These are phyloP conservation scores for Falcunculus frontatus DNA, from an alignment of 2,113 vertebrate genomes.

Conservation along the genomic window DNA sequence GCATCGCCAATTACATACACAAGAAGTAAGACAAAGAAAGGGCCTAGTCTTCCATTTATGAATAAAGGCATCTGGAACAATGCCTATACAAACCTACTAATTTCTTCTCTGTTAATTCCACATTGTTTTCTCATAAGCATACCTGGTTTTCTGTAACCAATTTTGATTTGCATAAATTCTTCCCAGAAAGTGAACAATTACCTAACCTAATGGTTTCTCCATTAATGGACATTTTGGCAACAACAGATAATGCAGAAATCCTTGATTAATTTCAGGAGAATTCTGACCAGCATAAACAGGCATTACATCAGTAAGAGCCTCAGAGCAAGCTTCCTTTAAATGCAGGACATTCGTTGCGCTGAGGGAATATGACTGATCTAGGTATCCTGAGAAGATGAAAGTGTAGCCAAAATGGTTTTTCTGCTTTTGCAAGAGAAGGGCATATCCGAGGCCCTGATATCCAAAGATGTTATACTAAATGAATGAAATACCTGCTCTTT, in stretches of 20 bases:
- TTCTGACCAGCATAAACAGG: not conserved
- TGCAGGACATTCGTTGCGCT: not conserved
- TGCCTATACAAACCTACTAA: not conserved
- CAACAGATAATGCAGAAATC: not conserved
- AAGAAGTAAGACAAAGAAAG: not conserved
- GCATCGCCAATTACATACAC: not conserved
- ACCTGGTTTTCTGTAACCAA: not conserved
- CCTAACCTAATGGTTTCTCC: not conserved
- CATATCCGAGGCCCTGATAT: not conserved
- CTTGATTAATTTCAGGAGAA: not conserved
- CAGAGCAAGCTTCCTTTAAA: not conserved
- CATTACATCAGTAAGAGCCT: not conserved
- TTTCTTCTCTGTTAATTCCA: not conserved
- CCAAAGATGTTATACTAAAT: not conserved
- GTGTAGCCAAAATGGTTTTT: not conserved
- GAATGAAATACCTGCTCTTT: not conserved
- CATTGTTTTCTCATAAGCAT: not conserved
- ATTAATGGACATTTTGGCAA: conserved; percentile 2
- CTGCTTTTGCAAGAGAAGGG: not conserved
- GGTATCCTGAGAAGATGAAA: not conserved
- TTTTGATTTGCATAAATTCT: not conserved
- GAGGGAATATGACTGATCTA: not conserved
- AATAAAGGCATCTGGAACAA: not conserved
- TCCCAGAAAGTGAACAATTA: conserved; percentile 31
- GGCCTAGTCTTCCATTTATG: not conserved